Evolutionary conservation across 2,888 invertebrate genomes (phyloP).

Genomic region (Caenorhabditis virilis): DNA sequence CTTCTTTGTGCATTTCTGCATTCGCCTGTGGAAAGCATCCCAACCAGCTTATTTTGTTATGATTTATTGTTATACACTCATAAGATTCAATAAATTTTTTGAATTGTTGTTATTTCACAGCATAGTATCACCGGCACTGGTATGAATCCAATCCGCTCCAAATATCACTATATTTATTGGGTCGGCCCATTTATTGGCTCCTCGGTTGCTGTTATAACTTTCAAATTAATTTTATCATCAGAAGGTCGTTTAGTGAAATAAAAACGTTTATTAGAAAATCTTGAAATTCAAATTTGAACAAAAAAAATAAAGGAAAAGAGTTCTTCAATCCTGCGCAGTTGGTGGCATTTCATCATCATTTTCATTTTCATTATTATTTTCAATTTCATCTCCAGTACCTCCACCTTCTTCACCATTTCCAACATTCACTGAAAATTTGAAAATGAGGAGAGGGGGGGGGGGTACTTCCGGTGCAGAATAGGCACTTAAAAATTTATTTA

Average conservation of each 20-base stretch:
- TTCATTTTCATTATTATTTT: background rate
- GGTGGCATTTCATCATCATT: constrained; percentile 11
- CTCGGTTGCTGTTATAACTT: constrained; percentile 24
- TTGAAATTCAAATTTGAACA: background rate
- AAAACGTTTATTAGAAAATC: too few species aligned
- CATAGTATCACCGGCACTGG: constrained; percentile 32
- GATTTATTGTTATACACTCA: too few species aligned
- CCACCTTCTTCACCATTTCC: background rate
- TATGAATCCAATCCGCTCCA: constrained; percentile 32
- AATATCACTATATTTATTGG: constrained; percentile 35
- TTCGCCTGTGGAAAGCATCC: too few species aligned
- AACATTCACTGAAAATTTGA: background rate
- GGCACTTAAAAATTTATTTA: too few species aligned
- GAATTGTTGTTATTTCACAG: too few species aligned
- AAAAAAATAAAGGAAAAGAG: background rate
- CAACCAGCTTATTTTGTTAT: too few species aligned
- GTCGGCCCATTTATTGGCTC: constrained; percentile 30
- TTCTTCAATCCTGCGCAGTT: constrained; percentile 8
- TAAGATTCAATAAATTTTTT: too few species aligned
- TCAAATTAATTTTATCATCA: constrained; percentile 13
- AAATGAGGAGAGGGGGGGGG: background rate
- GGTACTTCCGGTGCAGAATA: too few species aligned
- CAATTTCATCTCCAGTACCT: background rate
- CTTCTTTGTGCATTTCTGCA: too few species aligned
- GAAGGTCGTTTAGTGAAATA: constrained; percentile 12